Base-by-base conservation (phyloP, 2,113 vertebrate species). In the Pipra filicauda region DNA sequence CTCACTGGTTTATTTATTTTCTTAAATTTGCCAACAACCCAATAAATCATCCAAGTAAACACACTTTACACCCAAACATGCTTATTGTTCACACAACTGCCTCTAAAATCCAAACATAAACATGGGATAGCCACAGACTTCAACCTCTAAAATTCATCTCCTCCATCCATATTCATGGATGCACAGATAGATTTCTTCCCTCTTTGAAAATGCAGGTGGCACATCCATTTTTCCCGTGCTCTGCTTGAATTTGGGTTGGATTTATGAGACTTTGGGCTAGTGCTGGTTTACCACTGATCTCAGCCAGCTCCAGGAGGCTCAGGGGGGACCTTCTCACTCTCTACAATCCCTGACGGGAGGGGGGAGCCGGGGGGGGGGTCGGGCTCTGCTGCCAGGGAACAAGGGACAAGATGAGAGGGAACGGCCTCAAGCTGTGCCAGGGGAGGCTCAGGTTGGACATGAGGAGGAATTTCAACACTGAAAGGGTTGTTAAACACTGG, bases 401-500 rank as follows among this genome's bases (percentile, higher is more conserved):
- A 43, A 30, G 2, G 4, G 7, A 9, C 26, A 37, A 35, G 49
- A 64, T 5, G 23, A 33, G 57, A 33, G 35, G n/a, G 15, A 57
- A 28, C 0, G 0, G 5, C 11, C 22, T 37, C 41, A 16, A 8
- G 7, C 12, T 49, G 26, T 33, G 18, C 22, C 41, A 62, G 10
- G 15, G 22, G 21, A 77, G 57, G 31, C 2, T 84, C 41, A 43
- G 49, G 27, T 9, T 43, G 88, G 65, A 39, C 69, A 71, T 5
- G 18, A 52, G 48, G 26, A 52, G 48, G 19, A 64, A 70, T 77
- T 70, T 43, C 26, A 13, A 6, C 35, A 11, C 22, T 7, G 35
- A 49, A 70, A 57, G 31, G 26, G 26, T 20, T 43, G 28, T 17
- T 61, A 43, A 64, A 43, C 26, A 15, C 28, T 28, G 26, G 41